Evolutionary conservation across 1,140 invertebrate genomes (phyloP).

Genomic region (Babylonia areolata): DNA sequence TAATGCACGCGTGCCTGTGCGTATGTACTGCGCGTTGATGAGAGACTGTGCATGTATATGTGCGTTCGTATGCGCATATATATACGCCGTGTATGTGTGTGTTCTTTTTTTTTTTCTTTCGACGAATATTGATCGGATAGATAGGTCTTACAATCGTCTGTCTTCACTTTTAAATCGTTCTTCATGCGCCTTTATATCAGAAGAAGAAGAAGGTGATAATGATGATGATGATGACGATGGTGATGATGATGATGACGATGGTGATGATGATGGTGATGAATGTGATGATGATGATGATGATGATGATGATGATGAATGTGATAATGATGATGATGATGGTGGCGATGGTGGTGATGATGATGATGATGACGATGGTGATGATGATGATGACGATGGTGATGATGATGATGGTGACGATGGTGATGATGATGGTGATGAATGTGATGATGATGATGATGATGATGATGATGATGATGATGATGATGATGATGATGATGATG

Average conservation of each 20-base stretch:
- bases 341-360: neutral
- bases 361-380: neutral
- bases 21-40: too few species aligned
- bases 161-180: too few species aligned
- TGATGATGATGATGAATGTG: neutral
- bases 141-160: too few species aligned
- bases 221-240: too few species aligned
- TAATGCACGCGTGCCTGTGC: too few species aligned
- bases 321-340: neutral
- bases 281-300: neutral
- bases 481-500: slow-evolving; percentile 10
- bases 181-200: neutral
- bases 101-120: too few species aligned
- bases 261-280: neutral
- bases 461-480: slow-evolving; percentile 21
- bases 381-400: neutral
- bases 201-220: neutral
- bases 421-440: too few species aligned
- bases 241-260: slow-evolving; percentile 22
- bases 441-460: neutral
- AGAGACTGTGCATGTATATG: too few species aligned
- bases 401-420: too few species aligned
- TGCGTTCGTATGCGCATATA: too few species aligned
- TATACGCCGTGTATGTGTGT: too few species aligned
- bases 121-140: too few species aligned